A percentile compares a stretch with the other conserved stretches of the same genome.
These are phyloP conservation scores for Acrobasis consociella DNA, from an alignment of 2,888 invertebrate species.

Conservation along the genomic window DNA sequence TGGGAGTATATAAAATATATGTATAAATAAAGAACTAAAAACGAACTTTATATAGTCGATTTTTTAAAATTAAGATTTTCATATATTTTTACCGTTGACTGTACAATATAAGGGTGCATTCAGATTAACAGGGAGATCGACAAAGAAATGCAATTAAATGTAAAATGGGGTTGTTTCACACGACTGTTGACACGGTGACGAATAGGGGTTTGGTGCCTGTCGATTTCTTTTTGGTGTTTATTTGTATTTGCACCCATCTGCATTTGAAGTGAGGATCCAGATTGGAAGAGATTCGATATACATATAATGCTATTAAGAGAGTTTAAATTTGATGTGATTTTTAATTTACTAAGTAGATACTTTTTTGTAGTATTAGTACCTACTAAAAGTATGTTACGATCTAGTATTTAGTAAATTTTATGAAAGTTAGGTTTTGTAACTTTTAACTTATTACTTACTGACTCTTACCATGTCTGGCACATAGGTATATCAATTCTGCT, in stretches of 20 bases:
- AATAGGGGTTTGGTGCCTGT: constrained; percentile 65
- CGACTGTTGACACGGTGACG: constrained; percentile 78
- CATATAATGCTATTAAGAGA: neutral
- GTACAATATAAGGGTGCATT: constrained; percentile 72
- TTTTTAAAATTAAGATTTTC: no score
- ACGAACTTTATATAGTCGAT: no score
- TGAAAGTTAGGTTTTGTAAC: no score
- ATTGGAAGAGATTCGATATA: constrained; percentile 18
- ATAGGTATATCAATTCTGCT: no score
- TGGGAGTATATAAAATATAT: no score
- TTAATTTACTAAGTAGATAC: neutral
- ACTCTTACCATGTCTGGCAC: no score
- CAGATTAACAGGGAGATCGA: constrained; percentile 77
- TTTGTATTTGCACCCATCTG: constrained; percentile 45
- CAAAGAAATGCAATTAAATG: constrained; percentile 83
- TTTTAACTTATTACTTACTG: no score
- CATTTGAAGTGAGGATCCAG: constrained; percentile 33
- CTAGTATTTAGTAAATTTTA: no score
- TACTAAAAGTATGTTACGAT: no score
- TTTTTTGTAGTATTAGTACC: neutral
- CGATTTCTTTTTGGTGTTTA: constrained; percentile 53
- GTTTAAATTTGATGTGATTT: neutral
- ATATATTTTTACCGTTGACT: constrained; percentile 24
- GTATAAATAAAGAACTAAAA: no score
- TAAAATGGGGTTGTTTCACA: constrained; percentile 79